Conservation (phyloP, 2,113 vertebrate species). For the Plotosus lineatus region DNA sequence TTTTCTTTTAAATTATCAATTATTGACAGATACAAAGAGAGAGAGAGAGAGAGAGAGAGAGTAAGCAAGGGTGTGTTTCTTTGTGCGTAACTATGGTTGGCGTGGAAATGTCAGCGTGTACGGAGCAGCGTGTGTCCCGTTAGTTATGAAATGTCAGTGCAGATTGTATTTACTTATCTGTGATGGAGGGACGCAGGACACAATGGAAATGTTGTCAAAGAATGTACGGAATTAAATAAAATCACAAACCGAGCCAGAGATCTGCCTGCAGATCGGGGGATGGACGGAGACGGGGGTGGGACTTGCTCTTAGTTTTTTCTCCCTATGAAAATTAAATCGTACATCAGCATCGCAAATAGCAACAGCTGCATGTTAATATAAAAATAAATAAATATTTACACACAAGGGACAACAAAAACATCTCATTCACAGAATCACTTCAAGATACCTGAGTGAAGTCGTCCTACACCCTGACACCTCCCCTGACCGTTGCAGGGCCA, state of each 20-base stretch:
- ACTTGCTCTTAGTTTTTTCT: background rate
- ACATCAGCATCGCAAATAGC: background rate
- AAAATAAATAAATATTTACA: too few relatives aligned
- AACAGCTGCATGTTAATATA: too few relatives aligned
- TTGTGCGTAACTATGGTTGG: slow-evolving; percentile 40
- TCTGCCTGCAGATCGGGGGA: slow-evolving; percentile 14
- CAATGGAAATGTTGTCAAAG: background rate
- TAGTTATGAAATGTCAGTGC: slow-evolving; percentile 47
- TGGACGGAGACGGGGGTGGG: background rate
- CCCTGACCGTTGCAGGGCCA: too few relatives aligned
- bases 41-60: too few relatives aligned
- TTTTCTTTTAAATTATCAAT: too few relatives aligned
- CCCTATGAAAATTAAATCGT: too few relatives aligned
- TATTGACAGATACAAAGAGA: too few relatives aligned
- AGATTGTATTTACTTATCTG: slow-evolving; percentile 49
- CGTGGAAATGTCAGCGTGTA: slow-evolving; percentile 44
- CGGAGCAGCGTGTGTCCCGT: slow-evolving; percentile 27
- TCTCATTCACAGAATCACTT: too few relatives aligned
- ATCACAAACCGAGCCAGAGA: background rate
- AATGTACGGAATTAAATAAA: too few relatives aligned
- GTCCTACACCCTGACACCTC: too few relatives aligned
- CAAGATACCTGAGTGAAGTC: too few relatives aligned
- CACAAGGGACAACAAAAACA: too few relatives aligned
- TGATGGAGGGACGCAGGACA: slow-evolving; percentile 22
- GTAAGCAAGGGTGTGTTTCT: slow-evolving; percentile 20